Evolutionary conservation across 2,888 invertebrate genomes (phyloP), one percentile per base, ranked within the genome.

Genomic region (Chouioia cunea): DNA sequence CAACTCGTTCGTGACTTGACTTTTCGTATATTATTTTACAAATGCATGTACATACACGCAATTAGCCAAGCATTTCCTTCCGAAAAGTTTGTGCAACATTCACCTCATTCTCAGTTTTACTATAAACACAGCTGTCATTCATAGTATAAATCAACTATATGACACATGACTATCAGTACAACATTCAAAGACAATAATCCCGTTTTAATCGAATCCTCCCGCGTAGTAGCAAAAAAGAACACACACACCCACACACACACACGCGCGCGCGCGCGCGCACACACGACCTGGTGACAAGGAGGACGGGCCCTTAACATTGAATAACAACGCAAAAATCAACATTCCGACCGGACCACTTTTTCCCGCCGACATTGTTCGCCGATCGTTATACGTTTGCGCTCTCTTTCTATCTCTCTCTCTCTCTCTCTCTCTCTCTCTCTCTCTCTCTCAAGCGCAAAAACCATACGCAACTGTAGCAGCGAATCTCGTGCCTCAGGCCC

Each of bases 331-430:
- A 70, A 73, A 73, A 71, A 74, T 74, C 74, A 71, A 66, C 74
- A 74, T 74, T 74, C 74, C 71, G 56, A 47, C 58, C 71, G 71
- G 71, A 74, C 74, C 74, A 74, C 69, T 74, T 74, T 74, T 74
- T 74, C 74, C 43, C 44, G 57, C 68, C 57, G 43, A 68, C 71
- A 70, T 73, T 71, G 73, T 71, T 73, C 71, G 54, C 60, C 69
- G 73, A 74, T 74, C 73, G 73, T 74, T 74, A 58, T 36, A 70
- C 60, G 65, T 67, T 73, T 73, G 69, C 66, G 63, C 64, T 27
- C 43, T 48, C 12, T 14, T 48, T 56, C 62, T 60, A 53, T 52
- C 56, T 58, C 47, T 59, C 14, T 48, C 27, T 20, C 18, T 20
- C 53, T 14, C 36, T 27, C 15, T 16, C 15, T 60, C 58, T n/a